These are phyloP conservation scores for Parauchenoglanis punctatus DNA, from an alignment of 2,797 vertebrate species.

Conservation along the genomic window DNA sequence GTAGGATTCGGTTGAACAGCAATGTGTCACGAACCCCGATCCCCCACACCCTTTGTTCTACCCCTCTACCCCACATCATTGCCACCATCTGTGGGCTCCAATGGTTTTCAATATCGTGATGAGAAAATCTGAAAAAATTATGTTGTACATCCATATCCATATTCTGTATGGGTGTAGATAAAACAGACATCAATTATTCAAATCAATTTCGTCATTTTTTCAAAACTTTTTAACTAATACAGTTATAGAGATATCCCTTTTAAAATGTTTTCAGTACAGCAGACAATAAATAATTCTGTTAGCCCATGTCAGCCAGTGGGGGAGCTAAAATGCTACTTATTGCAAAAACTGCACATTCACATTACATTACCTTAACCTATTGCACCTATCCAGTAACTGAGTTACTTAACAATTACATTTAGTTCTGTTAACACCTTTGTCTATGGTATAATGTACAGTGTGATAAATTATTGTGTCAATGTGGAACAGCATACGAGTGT, in stretches of 20 bases:
- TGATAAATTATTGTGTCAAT: too few relatives aligned
- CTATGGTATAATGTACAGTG: too few relatives aligned
- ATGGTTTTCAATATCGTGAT: not conserved
- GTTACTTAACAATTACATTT: not conserved
- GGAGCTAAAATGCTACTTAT: slow-evolving; percentile 45
- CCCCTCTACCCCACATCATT: not conserved
- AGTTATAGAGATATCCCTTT: not conserved
- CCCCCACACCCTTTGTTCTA: not conserved
- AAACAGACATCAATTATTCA: not conserved
- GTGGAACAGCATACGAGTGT: too few relatives aligned
- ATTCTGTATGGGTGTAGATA: not conserved
- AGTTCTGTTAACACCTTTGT: not conserved
- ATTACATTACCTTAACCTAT: not conserved
- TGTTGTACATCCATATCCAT: not conserved
- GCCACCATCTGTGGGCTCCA: not conserved
- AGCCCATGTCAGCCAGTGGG: slow-evolving; percentile 58
- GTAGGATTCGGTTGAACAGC: not conserved
- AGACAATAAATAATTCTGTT: not conserved
- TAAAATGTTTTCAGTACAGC: not conserved
- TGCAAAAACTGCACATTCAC: slow-evolving; percentile 4
- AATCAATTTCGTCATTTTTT: not conserved
- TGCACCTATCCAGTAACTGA: not conserved
- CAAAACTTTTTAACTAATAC: not conserved
- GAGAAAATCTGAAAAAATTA: not conserved
- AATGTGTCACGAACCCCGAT: not conserved